Conservation (phyloP, 2,888 invertebrate species). For the Drosophila subsilvestris region DNA sequence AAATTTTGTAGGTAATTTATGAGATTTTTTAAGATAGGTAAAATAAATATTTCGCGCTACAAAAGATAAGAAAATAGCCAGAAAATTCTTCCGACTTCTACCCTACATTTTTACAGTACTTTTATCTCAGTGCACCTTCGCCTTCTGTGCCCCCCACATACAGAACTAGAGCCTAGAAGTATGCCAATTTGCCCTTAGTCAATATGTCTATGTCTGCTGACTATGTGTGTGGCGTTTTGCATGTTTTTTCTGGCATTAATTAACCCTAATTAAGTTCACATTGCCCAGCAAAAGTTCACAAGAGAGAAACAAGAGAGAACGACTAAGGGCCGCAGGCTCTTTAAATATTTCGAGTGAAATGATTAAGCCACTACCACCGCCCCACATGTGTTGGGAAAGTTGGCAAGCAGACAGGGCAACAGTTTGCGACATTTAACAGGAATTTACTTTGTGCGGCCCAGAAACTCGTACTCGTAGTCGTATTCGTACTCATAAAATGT, state of each 20-base stretch:
- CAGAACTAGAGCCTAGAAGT: conserved; percentile 26
- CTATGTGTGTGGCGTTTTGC: conserved; percentile 22
- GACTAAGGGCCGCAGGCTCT: conserved; percentile 29
- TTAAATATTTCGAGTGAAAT: conserved; percentile 56
- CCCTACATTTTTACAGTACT: not conserved
- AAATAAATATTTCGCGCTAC: no score
- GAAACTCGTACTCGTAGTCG: conserved; percentile 7
- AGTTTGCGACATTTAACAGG: conserved; percentile 67
- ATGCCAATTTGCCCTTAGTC: conserved; percentile 67
- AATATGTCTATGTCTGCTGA: conserved; percentile 44
- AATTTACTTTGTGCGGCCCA: conserved; percentile 53
- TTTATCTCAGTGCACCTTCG: not conserved
- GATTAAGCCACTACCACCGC: conserved; percentile 47
- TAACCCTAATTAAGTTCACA: conserved; percentile 75
- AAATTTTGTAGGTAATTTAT: not conserved
- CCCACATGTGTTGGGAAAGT: conserved; percentile 35
- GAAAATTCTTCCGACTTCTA: not conserved
- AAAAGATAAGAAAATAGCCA: no score
- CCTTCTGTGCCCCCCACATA: conserved; percentile 1
- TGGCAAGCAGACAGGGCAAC: conserved; percentile 66
- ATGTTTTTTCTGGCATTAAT: conserved; percentile 69
- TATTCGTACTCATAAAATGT: conserved; percentile 41
- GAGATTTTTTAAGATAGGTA: no score
- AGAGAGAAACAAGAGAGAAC: not conserved
- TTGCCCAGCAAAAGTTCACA: conserved; percentile 26